Evolutionary conservation across 2,888 invertebrate genomes (phyloP).

Genomic region (Barypeithes pellucidus): DNA sequence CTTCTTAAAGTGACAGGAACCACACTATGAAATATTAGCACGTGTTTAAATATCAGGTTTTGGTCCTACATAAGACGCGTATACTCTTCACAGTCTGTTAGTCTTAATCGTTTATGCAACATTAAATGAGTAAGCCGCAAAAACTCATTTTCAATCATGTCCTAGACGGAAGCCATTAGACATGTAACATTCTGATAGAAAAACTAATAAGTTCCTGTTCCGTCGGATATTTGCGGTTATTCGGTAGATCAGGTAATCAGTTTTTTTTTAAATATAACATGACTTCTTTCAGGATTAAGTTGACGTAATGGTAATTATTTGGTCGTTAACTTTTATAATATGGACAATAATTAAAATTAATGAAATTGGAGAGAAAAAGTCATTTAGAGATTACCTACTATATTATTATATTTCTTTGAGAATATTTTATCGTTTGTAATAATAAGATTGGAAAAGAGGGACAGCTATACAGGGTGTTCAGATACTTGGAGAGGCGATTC

Average conservation of each 20-base stretch:
- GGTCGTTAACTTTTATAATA: neutral
- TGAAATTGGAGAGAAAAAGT: neutral
- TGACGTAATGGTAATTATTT: neutral
- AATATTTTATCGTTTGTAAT: too few species aligned
- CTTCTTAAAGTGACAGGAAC: too few species aligned
- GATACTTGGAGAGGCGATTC: too few species aligned
- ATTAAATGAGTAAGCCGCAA: neutral
- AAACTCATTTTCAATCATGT: constrained; percentile 4
- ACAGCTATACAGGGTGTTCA: too few species aligned
- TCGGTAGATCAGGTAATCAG: neutral
- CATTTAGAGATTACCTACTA: too few species aligned
- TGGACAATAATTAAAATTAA: neutral
- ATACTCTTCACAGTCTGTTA: neutral
- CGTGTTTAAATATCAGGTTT: too few species aligned
- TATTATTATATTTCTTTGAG: too few species aligned
- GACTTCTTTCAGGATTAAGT: neutral
- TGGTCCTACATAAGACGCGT: too few species aligned
- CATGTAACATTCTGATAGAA: neutral
- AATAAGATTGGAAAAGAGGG: too few species aligned
- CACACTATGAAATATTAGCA: too few species aligned
- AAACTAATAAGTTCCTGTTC: neutral
- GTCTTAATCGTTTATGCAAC: constrained; percentile 7
- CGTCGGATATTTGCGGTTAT: neutral
- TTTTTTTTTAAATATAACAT: neutral
- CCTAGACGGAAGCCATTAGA: neutral